These are phyloP conservation scores for Patella depressa DNA, from an alignment of 2,888 invertebrate genomes.

Conservation along the genomic window DNA sequence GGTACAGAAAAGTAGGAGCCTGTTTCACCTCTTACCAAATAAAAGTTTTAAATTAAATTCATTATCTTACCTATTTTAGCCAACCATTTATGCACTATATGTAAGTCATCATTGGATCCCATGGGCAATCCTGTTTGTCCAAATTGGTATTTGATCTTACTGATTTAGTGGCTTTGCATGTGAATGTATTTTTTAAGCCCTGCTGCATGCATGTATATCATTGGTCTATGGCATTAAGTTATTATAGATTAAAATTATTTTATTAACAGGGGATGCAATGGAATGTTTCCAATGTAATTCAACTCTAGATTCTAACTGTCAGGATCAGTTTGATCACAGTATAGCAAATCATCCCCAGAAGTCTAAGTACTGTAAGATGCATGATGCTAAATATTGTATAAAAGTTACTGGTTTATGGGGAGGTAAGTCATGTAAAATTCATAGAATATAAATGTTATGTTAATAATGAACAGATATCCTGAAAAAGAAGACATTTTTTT, in stretches of 20 bases:
- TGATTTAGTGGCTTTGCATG: no score
- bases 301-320: conserved; percentile 75
- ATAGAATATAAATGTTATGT: neutral
- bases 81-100: no score
- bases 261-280: conserved; percentile 74
- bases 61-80: no score
- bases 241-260: neutral
- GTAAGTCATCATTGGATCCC: no score
- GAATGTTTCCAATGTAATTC: conserved; percentile 90
- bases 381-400: conserved; percentile 86
- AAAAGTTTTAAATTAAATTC: no score
- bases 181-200: no score
- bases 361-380: conserved; percentile 79
- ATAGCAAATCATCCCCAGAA: conserved; percentile 75
- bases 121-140: no score
- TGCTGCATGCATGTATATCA: no score
- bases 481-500: neutral
- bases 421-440: conserved; percentile 65
- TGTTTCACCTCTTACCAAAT: no score
- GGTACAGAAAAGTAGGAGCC: no score
- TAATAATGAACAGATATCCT: neutral
- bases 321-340: conserved; percentile 76
- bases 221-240: no score
- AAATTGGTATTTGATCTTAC: no score
- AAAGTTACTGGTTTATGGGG: conserved; percentile 86